A percentile compares a stretch with the other conserved stretches of the same genome.
phyloP scores from a whole-genome alignment of 2,888 invertebrate genomes.

The Hirtodrosophila histrioides region DNA sequence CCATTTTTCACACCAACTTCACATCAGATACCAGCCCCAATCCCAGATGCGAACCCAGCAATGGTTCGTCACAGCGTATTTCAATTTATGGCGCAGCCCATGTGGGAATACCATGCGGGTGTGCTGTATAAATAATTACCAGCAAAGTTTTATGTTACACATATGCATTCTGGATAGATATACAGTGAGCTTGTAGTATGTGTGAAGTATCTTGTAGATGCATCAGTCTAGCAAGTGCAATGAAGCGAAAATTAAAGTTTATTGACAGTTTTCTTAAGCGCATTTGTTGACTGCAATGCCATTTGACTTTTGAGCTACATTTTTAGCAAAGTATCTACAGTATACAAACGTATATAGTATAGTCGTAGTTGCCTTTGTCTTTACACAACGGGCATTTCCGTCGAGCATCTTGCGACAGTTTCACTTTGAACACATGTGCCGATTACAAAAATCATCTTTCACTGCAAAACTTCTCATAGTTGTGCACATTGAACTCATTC shows the following conservation, averaged over 20 bases:
- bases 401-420: constrained; percentile 10
- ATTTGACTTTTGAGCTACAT: constrained; percentile 60
- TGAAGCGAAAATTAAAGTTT: constrained; percentile 69
- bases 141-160: constrained; percentile 72
- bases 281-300: constrained; percentile 59
- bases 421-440: constrained; percentile 31
- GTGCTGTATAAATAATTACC: constrained; percentile 74
- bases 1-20: constrained; percentile 70
- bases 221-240: constrained; percentile 60
- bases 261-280: constrained; percentile 75
- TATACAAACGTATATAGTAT: background rate
- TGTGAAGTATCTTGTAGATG: constrained; percentile 27
- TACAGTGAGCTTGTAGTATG: constrained; percentile 1
- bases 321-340: constrained; percentile 13
- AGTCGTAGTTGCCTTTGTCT: constrained; percentile 36
- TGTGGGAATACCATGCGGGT: constrained; percentile 72
- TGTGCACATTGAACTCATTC: constrained; percentile 18
- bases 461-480: constrained; percentile 12
- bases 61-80: constrained; percentile 25
- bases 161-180: constrained; percentile 40
- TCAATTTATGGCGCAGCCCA: constrained; percentile 71
- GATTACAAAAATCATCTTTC: constrained; percentile 23
- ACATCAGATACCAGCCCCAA: constrained; percentile 36
- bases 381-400: constrained; percentile 19
- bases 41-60: constrained; percentile 1